Percentiles rank a stretch among this genome's conserved stretches.
Conservation (phyloP, 2,888 invertebrate genomes). For the Rhodophaea formosa region DNA sequence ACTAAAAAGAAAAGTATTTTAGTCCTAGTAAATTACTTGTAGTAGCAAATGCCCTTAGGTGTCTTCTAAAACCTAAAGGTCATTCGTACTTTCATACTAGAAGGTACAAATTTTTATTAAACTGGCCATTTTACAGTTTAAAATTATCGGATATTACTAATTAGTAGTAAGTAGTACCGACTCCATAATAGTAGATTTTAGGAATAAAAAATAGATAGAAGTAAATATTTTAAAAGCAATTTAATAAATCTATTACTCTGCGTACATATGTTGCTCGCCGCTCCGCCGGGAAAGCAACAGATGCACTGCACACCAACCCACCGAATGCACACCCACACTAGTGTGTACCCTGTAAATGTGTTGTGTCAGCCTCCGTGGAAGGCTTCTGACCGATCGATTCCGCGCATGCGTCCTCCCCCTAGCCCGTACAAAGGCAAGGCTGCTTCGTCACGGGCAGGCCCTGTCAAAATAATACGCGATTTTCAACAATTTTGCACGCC, state of each 20-base stretch:
- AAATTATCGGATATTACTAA: no score
- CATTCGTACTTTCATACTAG: no score
- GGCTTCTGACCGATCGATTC: conserved; percentile 65
- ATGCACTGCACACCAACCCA: conserved; percentile 4
- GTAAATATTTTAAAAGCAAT: background rate
- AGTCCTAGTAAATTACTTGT: no score
- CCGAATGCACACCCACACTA: background rate
- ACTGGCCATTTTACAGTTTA: no score
- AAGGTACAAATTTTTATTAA: no score
- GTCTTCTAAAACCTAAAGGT: no score
- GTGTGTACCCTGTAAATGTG: conserved; percentile 5
- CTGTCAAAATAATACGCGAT: conserved; percentile 69
- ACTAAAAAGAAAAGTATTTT: no score
- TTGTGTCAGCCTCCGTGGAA: conserved; percentile 36
- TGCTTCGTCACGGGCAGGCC: conserved; percentile 54
- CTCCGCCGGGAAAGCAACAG: conserved; percentile 9
- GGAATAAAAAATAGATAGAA: background rate
- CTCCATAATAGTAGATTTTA: background rate
- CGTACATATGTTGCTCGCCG: background rate
- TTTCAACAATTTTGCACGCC: conserved; percentile 52
- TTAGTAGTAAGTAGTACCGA: no score
- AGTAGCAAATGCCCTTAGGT: no score
- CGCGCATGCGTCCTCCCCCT: conserved; percentile 59
- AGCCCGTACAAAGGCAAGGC: conserved; percentile 67
- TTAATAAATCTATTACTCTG: background rate